Evolutionary conservation across 2,888 invertebrate genomes (phyloP), one percentile per base, ranked within the genome.

Genomic region (Macrostomum cliftonense): DNA sequence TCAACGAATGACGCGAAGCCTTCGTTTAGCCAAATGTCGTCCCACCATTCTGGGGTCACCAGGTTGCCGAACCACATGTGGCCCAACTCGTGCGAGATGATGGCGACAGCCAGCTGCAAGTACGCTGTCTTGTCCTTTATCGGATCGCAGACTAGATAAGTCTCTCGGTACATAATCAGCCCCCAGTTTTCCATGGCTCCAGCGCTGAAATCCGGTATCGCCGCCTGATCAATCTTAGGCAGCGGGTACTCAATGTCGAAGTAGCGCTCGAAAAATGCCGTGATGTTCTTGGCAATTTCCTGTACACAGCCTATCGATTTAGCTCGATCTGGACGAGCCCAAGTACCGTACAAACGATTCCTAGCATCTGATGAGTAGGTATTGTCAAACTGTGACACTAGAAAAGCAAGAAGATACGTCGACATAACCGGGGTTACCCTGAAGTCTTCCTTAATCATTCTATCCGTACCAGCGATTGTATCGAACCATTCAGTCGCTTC

Each of bases 141-240:
- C 7, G 51, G 36, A 52, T 51, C 42, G 16, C 36, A 51, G 12
- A 51, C 37, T 51, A 51, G 42, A 13, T 42, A 39, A 7, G 16
- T 12, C 56, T 68, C 67, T 20, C 67, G 59, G 56, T 67, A 68
- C 20, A 68, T 58, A 9, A 67, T 63, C 48, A 67, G 59, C 46
- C 68, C 68, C 67, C 68, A 68, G 54, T 68, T 68, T 53, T 68
- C 67, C 68, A 68, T 68, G 7, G 68, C 68, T 1, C 68, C 68
- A 5, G 61, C 67, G 48, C 62, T 60, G 54, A 69, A 68, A 55
- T 68, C 68, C 7, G 69, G 69, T 16, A 68, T 61, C 12, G 68
- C 68, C 19, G 64, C 66, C 55, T 28, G 28, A 9, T 28, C 28
- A 7, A 40, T 36, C 44, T 54, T 54, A 2, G 43, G n/a, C 19